Evolutionary conservation across 2,888 invertebrate species (phyloP).

Genomic region (Plusia festucae): DNA sequence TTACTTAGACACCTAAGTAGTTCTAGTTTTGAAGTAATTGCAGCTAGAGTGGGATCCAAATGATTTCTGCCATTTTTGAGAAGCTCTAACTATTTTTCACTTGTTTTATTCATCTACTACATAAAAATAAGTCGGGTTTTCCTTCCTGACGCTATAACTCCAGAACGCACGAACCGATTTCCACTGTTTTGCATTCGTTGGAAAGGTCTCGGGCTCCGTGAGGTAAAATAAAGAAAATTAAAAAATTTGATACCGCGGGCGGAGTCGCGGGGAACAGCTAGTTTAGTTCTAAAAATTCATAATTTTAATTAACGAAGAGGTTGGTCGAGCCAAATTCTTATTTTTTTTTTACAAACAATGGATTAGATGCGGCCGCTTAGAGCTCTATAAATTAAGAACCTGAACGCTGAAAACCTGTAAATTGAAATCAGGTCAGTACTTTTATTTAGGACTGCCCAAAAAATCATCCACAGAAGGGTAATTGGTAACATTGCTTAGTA

Average conservation of each 20-base stretch:
- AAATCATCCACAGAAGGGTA: not conserved
- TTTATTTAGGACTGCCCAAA: not conserved
- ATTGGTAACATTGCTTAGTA: not conserved
- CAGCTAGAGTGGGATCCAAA: not conserved
- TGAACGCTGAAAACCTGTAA: not conserved
- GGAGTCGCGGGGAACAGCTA: no score
- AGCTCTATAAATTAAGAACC: slow-evolving; percentile 1
- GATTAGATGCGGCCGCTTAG: not conserved
- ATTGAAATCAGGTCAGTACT: not conserved
- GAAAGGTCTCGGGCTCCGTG: no score
- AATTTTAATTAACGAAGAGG: not conserved
- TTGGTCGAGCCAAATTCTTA: not conserved
- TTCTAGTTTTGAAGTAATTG: not conserved
- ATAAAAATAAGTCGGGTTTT: no score
- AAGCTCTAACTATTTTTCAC: not conserved
- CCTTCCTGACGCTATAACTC: no score
- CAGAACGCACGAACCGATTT: no score
- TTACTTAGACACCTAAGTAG: not conserved
- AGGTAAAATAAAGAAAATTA: no score
- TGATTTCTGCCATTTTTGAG: not conserved
- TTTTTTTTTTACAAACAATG: not conserved
- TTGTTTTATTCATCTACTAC: not conserved
- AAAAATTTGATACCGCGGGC: no score
- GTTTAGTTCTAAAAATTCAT: no score
- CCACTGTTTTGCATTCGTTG: no score